Percentiles rank a stretch among this genome's conserved stretches.
phyloP scores from a whole-genome alignment of 2,797 vertebrate species.

The Menidia menidia region DNA sequence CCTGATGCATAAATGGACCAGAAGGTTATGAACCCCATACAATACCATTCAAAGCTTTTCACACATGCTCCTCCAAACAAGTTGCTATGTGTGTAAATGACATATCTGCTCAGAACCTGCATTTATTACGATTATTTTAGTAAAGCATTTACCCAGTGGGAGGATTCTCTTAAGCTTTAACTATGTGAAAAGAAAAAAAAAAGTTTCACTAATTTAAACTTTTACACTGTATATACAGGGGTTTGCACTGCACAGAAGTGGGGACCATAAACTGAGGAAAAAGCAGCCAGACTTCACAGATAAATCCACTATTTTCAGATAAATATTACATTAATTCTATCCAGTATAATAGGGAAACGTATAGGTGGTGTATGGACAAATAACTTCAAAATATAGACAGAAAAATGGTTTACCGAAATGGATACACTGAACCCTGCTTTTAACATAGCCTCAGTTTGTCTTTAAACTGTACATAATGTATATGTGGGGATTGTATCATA shows the following conservation, averaged over 20 bases:
- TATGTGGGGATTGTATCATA: slow-evolving; percentile 85
- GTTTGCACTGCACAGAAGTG: not conserved
- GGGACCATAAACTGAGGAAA: not conserved
- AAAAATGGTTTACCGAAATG: slow-evolving; percentile 15
- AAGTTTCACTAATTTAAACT: not conserved
- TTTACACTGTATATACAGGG: not conserved
- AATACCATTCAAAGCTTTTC: not conserved
- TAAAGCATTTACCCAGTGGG: not conserved
- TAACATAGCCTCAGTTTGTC: slow-evolving; percentile 60
- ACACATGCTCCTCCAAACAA: not conserved
- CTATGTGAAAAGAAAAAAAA: not conserved
- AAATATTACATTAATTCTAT: slow-evolving; percentile 65
- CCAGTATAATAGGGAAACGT: not conserved
- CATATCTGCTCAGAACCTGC: not conserved
- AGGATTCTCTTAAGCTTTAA: not conserved
- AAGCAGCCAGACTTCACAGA: slow-evolving; percentile 13
- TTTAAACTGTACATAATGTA: slow-evolving; percentile 83
- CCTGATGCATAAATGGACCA: not conserved
- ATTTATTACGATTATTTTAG: not conserved
- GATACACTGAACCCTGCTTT: slow-evolving; percentile 63
- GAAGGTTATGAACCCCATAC: not conserved
- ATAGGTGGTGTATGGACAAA: not conserved
- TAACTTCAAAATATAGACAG: not conserved
- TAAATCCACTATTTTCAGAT: slow-evolving; percentile 32
- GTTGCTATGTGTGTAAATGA: too few relatives aligned